phyloP scores from a whole-genome alignment of 2,888 invertebrate species.

The Mesoligia furuncula region DNA sequence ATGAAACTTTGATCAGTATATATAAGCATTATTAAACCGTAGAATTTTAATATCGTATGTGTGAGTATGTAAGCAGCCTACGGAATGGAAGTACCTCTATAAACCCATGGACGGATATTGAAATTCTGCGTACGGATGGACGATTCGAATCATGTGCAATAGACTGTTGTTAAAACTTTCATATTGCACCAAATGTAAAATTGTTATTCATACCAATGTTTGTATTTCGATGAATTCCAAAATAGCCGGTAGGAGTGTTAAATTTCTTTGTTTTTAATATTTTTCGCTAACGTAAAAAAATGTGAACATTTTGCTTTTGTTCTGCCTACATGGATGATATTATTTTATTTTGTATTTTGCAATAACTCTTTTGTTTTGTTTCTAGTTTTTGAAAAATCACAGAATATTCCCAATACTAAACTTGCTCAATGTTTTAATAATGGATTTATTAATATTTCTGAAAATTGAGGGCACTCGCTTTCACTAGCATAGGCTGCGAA shows the following conservation, averaged over 20 bases:
- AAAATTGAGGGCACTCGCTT: background rate
- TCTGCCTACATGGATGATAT: background rate
- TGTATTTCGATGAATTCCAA: constrained; percentile 31
- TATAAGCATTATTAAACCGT: background rate
- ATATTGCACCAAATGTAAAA: constrained; percentile 62
- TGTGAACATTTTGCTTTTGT: background rate
- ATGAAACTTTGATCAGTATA: constrained; percentile 4
- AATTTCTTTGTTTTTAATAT: constrained; percentile 9
- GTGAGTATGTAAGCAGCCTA: constrained; percentile 47
- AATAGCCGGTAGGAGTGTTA: constrained; percentile 12
- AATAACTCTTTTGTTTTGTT: background rate
- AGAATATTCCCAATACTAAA: background rate
- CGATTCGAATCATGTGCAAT: constrained; percentile 66
- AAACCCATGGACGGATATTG: constrained; percentile 73
- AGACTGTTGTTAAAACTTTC: constrained; percentile 63
- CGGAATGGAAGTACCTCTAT: constrained; percentile 48
- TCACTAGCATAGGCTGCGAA: background rate
- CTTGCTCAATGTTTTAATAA: background rate
- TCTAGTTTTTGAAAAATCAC: background rate
- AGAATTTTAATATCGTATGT: constrained; percentile 46
- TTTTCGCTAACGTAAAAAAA: background rate
- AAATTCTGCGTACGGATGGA: constrained; percentile 70
- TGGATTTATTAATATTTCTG: background rate
- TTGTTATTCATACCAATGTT: constrained; percentile 61
- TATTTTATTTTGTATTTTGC: background rate